Evolutionary conservation across 2,113 vertebrate genomes (phyloP), one percentile per base, ranked within the genome.

Genomic region (Oncorhynchus kisutch): DNA sequence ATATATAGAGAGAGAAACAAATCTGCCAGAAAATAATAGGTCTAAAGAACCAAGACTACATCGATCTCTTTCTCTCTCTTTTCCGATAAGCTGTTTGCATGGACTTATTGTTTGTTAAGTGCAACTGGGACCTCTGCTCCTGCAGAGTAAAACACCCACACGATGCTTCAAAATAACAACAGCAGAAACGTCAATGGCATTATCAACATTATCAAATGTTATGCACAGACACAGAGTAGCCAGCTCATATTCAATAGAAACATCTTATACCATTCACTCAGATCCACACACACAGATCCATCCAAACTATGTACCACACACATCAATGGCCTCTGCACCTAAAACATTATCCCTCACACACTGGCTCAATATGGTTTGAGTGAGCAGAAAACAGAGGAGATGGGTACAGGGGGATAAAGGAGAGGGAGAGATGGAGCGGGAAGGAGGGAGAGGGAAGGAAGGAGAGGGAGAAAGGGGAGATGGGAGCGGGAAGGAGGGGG

Each of bases 21-120:
- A 88, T 84, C 79, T 77, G 76, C 81, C 82, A 85, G 82, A 88
- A 89, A 89, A 90, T 82, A 88, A 91, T 81, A 89, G 75, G 84
- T 88, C 86, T 88, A 85, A 89, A 82, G 5, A 14, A 45, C 75
- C 80, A 74, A 86, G 86, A 82, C 80, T 48, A 73, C 73, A 91
- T 90, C 72, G 86, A 91, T 89, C 87, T 29, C 3, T 66, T 67
- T 64, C 60, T 59, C 83, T 85, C 81, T 74, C 81, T 85, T 85
- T 86, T 85, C 85, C 88, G 85, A 88, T 87, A 89, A 11, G 39
- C 39, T 87, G 59, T 85, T 85, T 86, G 87, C 84, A 84, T 86
- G 83, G 87, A 92, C 89, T 89, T 91, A 90, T 92, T 88, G 85
- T 90, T 89, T 90, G 85, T 91, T 91, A 91, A 89, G 83, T 86